A percentile compares a stretch with the other conserved stretches of the same genome.
phyloP scores from a whole-genome alignment of 2,113 vertebrate genomes.

The Pituophis catenifer region DNA sequence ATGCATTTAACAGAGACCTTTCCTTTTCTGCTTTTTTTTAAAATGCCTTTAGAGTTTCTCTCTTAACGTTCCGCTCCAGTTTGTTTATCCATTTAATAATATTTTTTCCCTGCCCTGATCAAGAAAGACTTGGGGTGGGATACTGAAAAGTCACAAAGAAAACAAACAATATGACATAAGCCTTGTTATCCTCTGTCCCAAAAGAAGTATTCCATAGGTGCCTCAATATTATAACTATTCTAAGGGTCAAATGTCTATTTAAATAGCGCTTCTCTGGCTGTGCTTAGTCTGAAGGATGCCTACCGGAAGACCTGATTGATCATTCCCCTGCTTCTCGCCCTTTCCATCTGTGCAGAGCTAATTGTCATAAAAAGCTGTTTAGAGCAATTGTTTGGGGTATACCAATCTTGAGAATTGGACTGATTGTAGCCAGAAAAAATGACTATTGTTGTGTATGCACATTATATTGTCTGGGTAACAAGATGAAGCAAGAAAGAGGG shows the following conservation, averaged over 20 bases:
- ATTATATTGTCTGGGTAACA: not conserved
- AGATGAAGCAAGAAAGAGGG: not conserved
- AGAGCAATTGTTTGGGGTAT: not conserved
- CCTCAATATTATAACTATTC: not conserved
- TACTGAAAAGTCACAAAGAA: not conserved
- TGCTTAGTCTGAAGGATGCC: not conserved
- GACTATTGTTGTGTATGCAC: not conserved
- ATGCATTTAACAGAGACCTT: not conserved
- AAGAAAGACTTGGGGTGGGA: not conserved
- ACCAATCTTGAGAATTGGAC: not conserved
- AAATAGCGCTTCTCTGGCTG: not conserved
- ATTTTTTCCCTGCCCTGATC: not conserved
- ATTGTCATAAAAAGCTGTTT: not conserved
- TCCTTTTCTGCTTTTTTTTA: not conserved
- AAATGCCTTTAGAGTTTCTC: not conserved
- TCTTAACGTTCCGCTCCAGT: not conserved
- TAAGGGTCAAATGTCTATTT: not conserved
- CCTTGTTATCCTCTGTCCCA: not conserved
- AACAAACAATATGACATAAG: not conserved
- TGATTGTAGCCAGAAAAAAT: not conserved
- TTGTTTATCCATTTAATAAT: not conserved
- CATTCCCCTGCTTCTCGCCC: not conserved
- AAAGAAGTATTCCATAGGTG: not conserved
- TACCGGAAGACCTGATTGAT: not conserved
- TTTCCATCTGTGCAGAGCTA: not conserved